Evolutionary conservation across 2,888 invertebrate species (phyloP).

Genomic region (Ecdyonurus torrentis): DNA sequence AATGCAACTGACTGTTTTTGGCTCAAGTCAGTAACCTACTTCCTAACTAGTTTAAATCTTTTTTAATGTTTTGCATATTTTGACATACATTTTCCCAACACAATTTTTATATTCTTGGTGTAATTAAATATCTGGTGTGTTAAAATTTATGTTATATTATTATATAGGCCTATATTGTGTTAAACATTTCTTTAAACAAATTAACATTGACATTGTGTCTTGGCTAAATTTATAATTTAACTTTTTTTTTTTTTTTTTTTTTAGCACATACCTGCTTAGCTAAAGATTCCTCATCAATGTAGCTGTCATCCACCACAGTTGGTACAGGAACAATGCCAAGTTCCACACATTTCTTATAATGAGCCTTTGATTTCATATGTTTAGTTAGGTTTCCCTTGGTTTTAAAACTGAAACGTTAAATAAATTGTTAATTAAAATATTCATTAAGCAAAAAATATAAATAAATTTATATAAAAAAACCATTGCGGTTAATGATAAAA

Average conservation of each 20-base stretch:
- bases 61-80: too few relatives aligned
- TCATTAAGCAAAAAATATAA: too few relatives aligned
- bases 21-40: too few relatives aligned
- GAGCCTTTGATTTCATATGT: constrained; percentile 96
- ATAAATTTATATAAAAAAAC: too few relatives aligned
- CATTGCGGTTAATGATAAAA: too few relatives aligned
- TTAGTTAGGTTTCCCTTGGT: constrained; percentile 96
- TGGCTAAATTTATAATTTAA: neutral
- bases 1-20: too few relatives aligned
- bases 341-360: constrained; percentile 82
- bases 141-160: neutral
- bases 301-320: constrained; percentile 43
- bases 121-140: too few relatives aligned
- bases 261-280: constrained; percentile 25
- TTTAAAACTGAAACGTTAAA: constrained; percentile 57
- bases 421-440: neutral
- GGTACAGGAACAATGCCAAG: constrained; percentile 61
- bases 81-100: too few relatives aligned
- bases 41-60: too few relatives aligned
- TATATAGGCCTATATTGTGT: too few relatives aligned
- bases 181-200: too few relatives aligned
- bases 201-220: neutral
- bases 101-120: too few relatives aligned
- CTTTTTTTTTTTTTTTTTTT: neutral
- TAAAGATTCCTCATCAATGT: constrained; percentile 35